Percentiles rank a stretch among this genome's conserved stretches.
Conservation (phyloP, 2,797 vertebrate species). For the Atherinosoma microstoma region DNA sequence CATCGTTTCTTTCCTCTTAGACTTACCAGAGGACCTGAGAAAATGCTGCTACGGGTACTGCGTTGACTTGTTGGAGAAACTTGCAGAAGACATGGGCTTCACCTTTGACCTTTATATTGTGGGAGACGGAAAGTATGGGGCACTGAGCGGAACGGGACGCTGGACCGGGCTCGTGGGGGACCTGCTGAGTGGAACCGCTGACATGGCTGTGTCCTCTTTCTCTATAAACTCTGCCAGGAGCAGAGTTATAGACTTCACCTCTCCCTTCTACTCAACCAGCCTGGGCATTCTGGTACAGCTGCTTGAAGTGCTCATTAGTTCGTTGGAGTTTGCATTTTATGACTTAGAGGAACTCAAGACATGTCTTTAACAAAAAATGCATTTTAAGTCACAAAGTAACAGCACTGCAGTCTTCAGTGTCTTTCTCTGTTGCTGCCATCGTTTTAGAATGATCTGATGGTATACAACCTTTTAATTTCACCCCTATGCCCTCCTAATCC, state of each 20-base stretch:
- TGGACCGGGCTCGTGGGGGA: constrained; percentile 96
- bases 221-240: constrained; percentile 95
- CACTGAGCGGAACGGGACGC: constrained; percentile 83
- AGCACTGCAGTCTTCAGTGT: constrained; percentile 14
- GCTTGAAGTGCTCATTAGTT: constrained; percentile 39
- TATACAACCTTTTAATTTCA: constrained; percentile 43
- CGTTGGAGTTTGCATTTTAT: constrained; percentile 30
- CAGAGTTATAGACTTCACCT: constrained; percentile 95
- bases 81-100: constrained; percentile 92
- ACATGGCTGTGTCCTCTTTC: constrained; percentile 96
- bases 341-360: not conserved
- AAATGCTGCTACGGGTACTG: constrained; percentile 96
- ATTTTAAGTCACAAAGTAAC: constrained; percentile 16
- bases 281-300: constrained; percentile 89
- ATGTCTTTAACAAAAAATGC: constrained; percentile 1
- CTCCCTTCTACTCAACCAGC: constrained; percentile 98
- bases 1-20: constrained; percentile 59
- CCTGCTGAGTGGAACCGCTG: constrained; percentile 88
- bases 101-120: constrained; percentile 95
- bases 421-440: constrained; percentile 22
- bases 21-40: constrained; percentile 80
- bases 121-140: constrained; percentile 93
- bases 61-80: constrained; percentile 92
- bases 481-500: constrained; percentile 29
- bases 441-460: constrained; percentile 29